Base-by-base conservation (phyloP, 2,888 invertebrate species). In the Euzophera pinguis region DNA sequence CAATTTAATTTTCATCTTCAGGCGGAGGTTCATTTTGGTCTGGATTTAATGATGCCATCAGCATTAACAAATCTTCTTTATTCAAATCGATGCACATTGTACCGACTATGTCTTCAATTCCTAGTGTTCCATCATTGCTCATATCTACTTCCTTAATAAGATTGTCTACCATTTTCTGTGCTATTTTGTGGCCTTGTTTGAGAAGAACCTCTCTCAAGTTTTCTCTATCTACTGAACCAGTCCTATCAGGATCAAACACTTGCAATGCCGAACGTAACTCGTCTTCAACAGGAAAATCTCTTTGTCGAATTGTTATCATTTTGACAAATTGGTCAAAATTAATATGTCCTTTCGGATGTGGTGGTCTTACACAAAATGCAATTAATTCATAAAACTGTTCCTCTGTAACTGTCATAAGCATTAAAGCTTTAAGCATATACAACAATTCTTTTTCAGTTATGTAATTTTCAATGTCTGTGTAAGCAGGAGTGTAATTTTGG, bases 61-160 rank as follows among this genome's bases (percentile, higher is more conserved):
- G 62, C 75, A 84, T 71, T 52, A 71, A 54, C 50, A 89, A 61
- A 59, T 89, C 88, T 43, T 89, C 88, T 58, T 60, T 74, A 56
- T 84, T 87, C 52, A 89, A 70, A 64, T 89, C 89, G 35, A 88
- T 79, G 50, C 84, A 79, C 75, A 89, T 78, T 9, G 88, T 87
- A n/a, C 84, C 88, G 4, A 89, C 76, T 4, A 86, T 75, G 56
- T 89, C 89, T 54, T 88, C 88, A 39, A 88, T 67, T 16, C 85
- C 85, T 53, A 89, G 75, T 4, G 81, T 84, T 13, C 89, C 89
- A 59, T 89, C 89, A 55, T 86, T 85, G 50, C 70, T 73, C 58
- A 89, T 71, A 54, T 89, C 89, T 3, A 88, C 81, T 66, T 89
- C 89, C 63, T 87, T 88, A 43, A 89, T 79, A 14, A 89, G 70